Evolutionary conservation across 2,888 invertebrate species (phyloP), one percentile per base, ranked within the genome.

Genomic region (Diarsia brunnea): DNA sequence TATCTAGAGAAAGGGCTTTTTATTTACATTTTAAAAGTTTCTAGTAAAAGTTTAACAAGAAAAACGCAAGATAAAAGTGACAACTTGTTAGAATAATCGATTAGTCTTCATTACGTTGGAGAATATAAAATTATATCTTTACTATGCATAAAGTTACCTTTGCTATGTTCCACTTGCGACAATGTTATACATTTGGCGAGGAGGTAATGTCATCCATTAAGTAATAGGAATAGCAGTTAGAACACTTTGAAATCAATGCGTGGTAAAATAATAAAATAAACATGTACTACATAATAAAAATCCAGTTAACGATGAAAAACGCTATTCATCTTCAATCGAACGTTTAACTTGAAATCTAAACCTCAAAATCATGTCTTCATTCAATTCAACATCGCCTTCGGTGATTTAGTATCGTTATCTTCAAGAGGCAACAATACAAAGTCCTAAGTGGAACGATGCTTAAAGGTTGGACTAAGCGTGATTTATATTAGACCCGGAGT

Each of bases 401-500:
- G 69, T 79, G 69, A 79, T 78, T 76, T 73, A 75, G 43, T 82
- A 82, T 81, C 78, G 70, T 84, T 85, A 79, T 88, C 83, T 84
- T 81, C 61, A 84, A 86, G 76, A 87, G 76, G 84, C 86, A 78
- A 88, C 89, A 88, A 88, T 89, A 89, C 77, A 66, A 83, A 89
- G 90, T 82, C 84, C 86, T 88, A 91, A 93, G 90, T 86, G 90
- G 90, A 90, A 89, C 87, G 85, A 85, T 85, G 86, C 91, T 89
- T 82, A 84, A 85, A 86, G 84, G 85, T 87, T 89, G 88, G 84
- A 89, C 92, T 93, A 91, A 94, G 90, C 92, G 94, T 95, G 95
- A 95, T 95, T 95, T 95, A 95, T 95, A 91, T 91, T 90, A 89
- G 90, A 88, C 90, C 88, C 87, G 90, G 84, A 92, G 92, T 92